These are phyloP conservation scores for Lasioglossum vierecki DNA, from an alignment of 2,888 invertebrate species.

Conservation along the genomic window DNA sequence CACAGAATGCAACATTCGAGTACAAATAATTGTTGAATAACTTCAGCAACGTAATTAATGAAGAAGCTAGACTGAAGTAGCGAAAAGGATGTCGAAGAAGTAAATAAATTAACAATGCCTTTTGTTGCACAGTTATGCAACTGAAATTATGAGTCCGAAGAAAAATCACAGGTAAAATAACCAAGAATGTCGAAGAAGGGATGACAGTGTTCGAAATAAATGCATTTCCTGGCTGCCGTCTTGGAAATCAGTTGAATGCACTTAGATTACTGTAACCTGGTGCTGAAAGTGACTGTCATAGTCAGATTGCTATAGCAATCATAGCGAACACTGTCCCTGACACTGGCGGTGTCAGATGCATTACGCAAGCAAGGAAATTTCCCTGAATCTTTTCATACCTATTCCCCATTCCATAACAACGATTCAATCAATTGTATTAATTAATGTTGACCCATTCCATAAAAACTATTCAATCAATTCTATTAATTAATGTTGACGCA, in stretches of 20 bases:
- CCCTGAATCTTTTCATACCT: background rate
- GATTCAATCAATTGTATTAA: background rate
- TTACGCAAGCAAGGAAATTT: background rate
- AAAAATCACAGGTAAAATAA: no score
- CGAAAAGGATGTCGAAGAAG: no score
- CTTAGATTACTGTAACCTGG: background rate
- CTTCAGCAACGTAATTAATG: no score
- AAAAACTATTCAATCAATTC: background rate
- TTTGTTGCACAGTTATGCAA: no score
- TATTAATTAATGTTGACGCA: background rate
- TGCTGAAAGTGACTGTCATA: slow-evolving; percentile 2
- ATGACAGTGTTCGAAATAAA: background rate
- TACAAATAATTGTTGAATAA: background rate
- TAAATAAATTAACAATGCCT: no score
- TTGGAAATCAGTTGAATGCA: background rate
- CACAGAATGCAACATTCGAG: background rate
- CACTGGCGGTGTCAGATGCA: slow-evolving; percentile 9
- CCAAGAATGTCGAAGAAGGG: no score
- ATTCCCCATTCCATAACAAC: background rate
- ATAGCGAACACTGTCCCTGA: slow-evolving; percentile 24
- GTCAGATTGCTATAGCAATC: background rate
- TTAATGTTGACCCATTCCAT: background rate
- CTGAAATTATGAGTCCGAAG: no score
- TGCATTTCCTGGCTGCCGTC: background rate
- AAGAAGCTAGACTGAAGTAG: no score